Evolutionary conservation across 1,140 invertebrate genomes (phyloP), one percentile per base, ranked within the genome.

Genomic region (Cryptotermes secundus): DNA sequence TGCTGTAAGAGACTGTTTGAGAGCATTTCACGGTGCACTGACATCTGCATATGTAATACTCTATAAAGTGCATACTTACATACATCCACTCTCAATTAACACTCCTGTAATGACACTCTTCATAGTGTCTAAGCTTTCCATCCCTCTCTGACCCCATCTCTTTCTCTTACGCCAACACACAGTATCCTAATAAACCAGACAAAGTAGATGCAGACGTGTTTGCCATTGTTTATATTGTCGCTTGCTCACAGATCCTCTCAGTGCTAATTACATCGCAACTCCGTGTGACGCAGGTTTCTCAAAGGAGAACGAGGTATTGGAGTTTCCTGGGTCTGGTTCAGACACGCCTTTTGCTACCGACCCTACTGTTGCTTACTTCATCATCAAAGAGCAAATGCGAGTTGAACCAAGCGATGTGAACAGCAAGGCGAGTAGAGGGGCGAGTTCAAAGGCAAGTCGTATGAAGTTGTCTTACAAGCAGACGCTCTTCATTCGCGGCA

Each of bases 181-280:
- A 31, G 31, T 72, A 72, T 72, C 53, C 53, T 59, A 59, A 59
- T 59, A 59, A 59, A 59, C 53, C 53, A 24, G 53, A n/a, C 53
- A 59, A 59, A 59, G 53, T 59, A 24, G 53, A 59, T 59, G 24
- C 53, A 31, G n/a, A 31, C 59, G 59, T 72, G 59, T 72, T 72
- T 72, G 59, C 59, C n/a, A n/a, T n/a, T 72, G 59, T 72, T 72
- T 72, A 72, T 72, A 72, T 59, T 59, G 53, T 59, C 53, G 53
- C n/a, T n/a, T n/a, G n/a, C 38, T 38, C 38, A 6, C 26, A 72
- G 59, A 31, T 26, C 31, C 45, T 49, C n/a, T 72, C 26, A 16
- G 59, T n/a, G 26, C 26, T 72, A 72, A 72, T 72, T 72, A 72
- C 59, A 14, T 14, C 59, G n/a, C 26, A 49, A 22, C 45, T 49